These are phyloP conservation scores for Zaprionus taronus DNA, from an alignment of 1,140 invertebrate genomes.

Conservation along the genomic window DNA sequence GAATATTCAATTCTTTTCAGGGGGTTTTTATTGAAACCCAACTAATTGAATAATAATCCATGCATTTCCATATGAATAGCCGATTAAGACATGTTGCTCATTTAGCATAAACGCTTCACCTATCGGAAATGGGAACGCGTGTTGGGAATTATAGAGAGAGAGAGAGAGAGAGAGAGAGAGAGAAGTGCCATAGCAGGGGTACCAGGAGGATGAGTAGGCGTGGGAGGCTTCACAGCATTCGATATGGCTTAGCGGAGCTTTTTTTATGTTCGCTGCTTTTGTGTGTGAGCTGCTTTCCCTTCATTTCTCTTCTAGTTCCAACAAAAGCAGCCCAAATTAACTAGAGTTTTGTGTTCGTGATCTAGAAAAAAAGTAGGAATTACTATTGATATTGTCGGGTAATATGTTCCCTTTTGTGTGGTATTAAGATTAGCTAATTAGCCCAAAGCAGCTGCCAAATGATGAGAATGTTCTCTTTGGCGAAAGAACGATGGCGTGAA, in stretches of 20 bases:
- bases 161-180: slow-evolving; percentile 7
- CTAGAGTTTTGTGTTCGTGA: slow-evolving; percentile 32
- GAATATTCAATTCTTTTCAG: slow-evolving; percentile 23
- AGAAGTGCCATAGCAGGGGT: too few species aligned
- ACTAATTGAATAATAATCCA: slow-evolving; percentile 82
- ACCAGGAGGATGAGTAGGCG: background rate
- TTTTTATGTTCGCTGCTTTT: slow-evolving; percentile 16
- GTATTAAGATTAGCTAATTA: slow-evolving; percentile 3
- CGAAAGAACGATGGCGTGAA: background rate
- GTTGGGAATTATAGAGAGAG: slow-evolving; percentile 26
- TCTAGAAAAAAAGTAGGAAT: background rate
- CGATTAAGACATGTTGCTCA: slow-evolving; percentile 77
- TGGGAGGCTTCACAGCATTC: slow-evolving; percentile 22
- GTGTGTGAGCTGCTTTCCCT: slow-evolving; percentile 28
- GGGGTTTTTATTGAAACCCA: slow-evolving; percentile 60
- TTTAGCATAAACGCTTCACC: slow-evolving; percentile 67
- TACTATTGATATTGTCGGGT: background rate
- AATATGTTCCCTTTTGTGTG: background rate
- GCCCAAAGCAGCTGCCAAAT: background rate
- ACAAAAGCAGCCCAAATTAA: slow-evolving; percentile 63
- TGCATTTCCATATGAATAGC: slow-evolving; percentile 78
- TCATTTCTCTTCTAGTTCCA: slow-evolving; percentile 29
- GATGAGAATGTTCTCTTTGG: background rate
- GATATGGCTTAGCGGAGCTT: slow-evolving; percentile 38
- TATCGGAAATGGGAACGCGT: slow-evolving; percentile 52